Evolutionary conservation across 2,113 vertebrate species (phyloP).

Genomic region (Strix uralensis): DNA sequence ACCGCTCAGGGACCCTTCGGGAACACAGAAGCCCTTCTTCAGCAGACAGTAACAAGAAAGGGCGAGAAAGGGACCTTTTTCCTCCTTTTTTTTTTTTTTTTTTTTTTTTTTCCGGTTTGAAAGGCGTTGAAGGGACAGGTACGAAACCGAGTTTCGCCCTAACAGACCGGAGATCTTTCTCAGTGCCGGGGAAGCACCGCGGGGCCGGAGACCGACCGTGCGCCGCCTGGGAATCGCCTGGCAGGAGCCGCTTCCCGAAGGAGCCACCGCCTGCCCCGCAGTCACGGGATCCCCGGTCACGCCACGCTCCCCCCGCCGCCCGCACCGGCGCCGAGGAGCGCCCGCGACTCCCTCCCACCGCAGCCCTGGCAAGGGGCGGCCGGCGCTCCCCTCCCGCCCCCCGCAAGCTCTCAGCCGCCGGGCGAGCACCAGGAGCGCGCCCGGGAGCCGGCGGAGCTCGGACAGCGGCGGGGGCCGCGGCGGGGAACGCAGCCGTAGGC

Average conservation of each 20-base stretch:
- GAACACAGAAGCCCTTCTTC: neutral
- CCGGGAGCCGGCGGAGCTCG: neutral
- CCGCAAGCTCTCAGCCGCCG: neutral
- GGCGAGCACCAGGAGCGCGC: neutral
- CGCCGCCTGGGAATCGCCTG: neutral
- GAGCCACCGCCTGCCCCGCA: neutral
- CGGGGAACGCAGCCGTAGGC: neutral
- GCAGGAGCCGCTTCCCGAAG: constrained; percentile 34
- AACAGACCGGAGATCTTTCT: neutral
- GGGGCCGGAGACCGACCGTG: neutral
- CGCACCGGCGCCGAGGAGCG: neutral
- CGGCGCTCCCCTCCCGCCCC: neutral
- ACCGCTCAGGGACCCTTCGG: neutral
- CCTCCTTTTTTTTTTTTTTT: too few species aligned
- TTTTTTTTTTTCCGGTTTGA: rapidly evolving
- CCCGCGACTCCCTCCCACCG: neutral
- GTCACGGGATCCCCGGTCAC: constrained; percentile 66
- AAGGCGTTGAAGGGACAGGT: neutral
- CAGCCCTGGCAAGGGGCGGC: neutral
- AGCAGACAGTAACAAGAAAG: neutral
- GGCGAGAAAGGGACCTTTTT: neutral
- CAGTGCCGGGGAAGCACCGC: neutral
- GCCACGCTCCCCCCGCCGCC: neutral
- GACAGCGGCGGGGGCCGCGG: neutral
- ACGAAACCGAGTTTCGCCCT: rapidly evolving